phyloP scores from a whole-genome alignment of 1,140 invertebrate genomes.

The Prorops nasuta region DNA sequence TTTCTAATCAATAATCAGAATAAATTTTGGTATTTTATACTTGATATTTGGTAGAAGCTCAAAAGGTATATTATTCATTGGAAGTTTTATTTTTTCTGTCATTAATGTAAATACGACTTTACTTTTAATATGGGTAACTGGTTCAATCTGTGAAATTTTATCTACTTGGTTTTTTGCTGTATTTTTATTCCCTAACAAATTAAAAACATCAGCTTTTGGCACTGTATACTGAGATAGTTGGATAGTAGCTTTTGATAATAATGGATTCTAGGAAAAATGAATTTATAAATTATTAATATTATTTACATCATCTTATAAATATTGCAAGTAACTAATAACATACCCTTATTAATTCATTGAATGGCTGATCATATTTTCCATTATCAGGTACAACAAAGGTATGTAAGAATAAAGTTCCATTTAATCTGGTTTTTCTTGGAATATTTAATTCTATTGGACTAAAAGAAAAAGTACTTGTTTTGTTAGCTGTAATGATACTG shows the following conservation, averaged over 20 bases:
- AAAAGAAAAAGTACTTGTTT: slow-evolving; percentile 37
- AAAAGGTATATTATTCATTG: slow-evolving; percentile 60
- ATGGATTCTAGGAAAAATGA: slow-evolving; percentile 53
- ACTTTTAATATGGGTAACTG: slow-evolving; percentile 66
- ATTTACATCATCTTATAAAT: background rate
- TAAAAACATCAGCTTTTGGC: slow-evolving; percentile 74
- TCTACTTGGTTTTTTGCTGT: slow-evolving; percentile 20
- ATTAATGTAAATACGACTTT: slow-evolving; percentile 65
- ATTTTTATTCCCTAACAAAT: slow-evolving; percentile 60
- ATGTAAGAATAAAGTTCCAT: slow-evolving; percentile 75
- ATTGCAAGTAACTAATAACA: slow-evolving; percentile 9
- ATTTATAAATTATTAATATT: slow-evolving; percentile 10
- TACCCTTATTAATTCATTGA: slow-evolving; percentile 39
- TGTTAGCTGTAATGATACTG: slow-evolving; percentile 13
- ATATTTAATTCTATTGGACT: slow-evolving; percentile 65
- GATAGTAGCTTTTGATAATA: slow-evolving; percentile 59
- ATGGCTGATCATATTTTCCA: slow-evolving; percentile 51
- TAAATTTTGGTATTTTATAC: slow-evolving; percentile 42
- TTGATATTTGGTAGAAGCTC: slow-evolving; percentile 61
- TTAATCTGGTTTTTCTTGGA: slow-evolving; percentile 69
- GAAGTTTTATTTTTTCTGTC: slow-evolving; percentile 64
- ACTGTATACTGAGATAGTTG: slow-evolving; percentile 68
- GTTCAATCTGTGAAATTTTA: too few relatives aligned
- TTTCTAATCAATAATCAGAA: slow-evolving; percentile 8
- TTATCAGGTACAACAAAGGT: slow-evolving; percentile 56